These are phyloP conservation scores for Sapayoa aenigma DNA, from an alignment of 2,113 vertebrate species.

Conservation along the genomic window DNA sequence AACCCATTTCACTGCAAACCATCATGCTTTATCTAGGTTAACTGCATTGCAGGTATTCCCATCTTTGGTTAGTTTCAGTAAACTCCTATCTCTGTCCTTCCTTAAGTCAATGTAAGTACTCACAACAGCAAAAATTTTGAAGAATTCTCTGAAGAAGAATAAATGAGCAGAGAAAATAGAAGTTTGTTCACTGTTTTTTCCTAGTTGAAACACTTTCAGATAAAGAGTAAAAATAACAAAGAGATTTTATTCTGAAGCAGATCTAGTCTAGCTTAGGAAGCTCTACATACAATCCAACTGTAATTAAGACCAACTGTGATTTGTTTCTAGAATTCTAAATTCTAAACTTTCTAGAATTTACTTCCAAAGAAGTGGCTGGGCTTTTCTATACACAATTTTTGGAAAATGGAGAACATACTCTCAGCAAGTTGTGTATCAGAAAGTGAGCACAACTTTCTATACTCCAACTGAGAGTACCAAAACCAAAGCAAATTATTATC, in stretches of 20 bases:
- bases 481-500: neutral
- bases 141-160: neutral
- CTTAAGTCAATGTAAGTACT: neutral
- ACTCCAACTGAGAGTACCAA: neutral
- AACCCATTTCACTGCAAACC: neutral
- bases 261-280: neutral
- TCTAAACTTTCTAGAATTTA: neutral
- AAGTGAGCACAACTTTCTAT: neutral
- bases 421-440: neutral
- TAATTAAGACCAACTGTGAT: neutral
- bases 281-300: neutral
- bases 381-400: neutral
- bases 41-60: neutral
- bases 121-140: neutral
- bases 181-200: neutral
- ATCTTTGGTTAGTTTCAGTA: neutral
- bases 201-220: neutral
- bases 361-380: neutral
- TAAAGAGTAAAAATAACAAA: neutral
- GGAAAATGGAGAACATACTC: neutral
- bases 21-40: neutral
- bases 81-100: neutral
- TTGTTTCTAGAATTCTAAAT: no score
- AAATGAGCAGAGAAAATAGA: neutral
- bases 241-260: neutral